Evolutionary conservation across 2,113 vertebrate genomes (phyloP).

Genomic region (Oxygymnocypris stewartii): DNA sequence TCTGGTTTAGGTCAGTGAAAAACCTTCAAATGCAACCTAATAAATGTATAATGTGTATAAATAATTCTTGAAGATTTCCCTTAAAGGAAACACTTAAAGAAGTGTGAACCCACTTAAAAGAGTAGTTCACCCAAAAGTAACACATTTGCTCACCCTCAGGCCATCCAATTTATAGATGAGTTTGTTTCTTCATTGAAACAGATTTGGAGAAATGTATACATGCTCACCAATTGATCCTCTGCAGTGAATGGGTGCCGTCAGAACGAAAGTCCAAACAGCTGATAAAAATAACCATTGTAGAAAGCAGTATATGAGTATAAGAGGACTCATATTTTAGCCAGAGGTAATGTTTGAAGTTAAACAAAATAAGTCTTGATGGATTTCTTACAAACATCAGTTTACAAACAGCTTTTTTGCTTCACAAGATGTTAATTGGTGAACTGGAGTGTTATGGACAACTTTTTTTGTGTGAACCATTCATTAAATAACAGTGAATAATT

Average conservation of each 20-base stretch:
- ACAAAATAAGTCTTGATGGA: too few species aligned
- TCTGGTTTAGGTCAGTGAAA: background rate
- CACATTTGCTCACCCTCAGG: too few species aligned
- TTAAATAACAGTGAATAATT: too few species aligned
- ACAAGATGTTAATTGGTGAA: background rate
- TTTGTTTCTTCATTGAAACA: too few species aligned
- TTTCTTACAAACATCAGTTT: background rate
- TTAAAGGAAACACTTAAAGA: background rate
- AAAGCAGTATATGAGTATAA: background rate
- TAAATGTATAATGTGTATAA: background rate
- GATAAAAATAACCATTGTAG: background rate
- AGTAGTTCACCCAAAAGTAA: too few species aligned
- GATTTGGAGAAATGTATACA: background rate
- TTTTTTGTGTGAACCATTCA: too few species aligned
- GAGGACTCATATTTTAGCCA: too few species aligned
- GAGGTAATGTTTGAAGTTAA: too few species aligned
- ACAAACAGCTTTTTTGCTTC: background rate
- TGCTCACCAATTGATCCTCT: background rate
- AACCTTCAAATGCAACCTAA: background rate
- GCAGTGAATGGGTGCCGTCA: background rate
- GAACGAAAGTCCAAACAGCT: too few species aligned
- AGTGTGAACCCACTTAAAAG: background rate
- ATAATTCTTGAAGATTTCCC: background rate
- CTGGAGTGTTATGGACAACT: background rate
- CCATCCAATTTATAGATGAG: too few species aligned